These are phyloP conservation scores for Ptychoptera albimana DNA, from an alignment of 2,888 invertebrate species.

Conservation along the genomic window DNA sequence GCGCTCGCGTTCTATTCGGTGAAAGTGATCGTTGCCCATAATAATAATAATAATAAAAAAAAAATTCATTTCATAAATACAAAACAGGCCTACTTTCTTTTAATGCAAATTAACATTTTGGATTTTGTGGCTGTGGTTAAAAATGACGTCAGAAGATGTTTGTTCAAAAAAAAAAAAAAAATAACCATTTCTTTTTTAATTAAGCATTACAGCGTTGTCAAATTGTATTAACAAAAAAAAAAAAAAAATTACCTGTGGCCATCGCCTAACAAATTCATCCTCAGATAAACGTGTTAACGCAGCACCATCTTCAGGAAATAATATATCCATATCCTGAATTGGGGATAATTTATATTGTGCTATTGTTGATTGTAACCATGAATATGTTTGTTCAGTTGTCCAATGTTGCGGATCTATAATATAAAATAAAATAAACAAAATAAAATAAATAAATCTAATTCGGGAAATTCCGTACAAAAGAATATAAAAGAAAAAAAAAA, in stretches of 20 bases:
- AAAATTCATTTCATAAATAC: too few species aligned
- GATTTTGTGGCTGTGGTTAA: neutral
- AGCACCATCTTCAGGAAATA: constrained; percentile 67
- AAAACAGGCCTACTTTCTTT: constrained; percentile 8
- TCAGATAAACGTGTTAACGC: constrained; percentile 61
- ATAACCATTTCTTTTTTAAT: too few species aligned
- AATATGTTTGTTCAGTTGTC: constrained; percentile 68
- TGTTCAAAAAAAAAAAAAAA: neutral
- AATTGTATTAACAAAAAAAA: neutral
- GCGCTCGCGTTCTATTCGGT: neutral
- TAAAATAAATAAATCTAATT: neutral
- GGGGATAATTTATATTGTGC: constrained; percentile 62
- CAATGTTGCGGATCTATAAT: constrained; percentile 73
- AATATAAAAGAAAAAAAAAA: neutral
- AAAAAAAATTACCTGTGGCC: constrained; percentile 51
- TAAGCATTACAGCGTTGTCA: too few species aligned
- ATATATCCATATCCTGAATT: constrained; percentile 54
- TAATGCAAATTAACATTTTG: neutral
- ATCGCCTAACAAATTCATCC: constrained; percentile 69
- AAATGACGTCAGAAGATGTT: neutral
- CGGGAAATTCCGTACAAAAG: neutral
- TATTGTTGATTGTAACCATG: constrained; percentile 80
- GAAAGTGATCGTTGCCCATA: constrained; percentile 6
- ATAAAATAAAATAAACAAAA: constrained; percentile 7
- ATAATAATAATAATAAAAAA: too few species aligned